These are phyloP conservation scores for Mellivora capensis DNA, from an alignment of 2,113 vertebrate genomes.

Conservation along the genomic window DNA sequence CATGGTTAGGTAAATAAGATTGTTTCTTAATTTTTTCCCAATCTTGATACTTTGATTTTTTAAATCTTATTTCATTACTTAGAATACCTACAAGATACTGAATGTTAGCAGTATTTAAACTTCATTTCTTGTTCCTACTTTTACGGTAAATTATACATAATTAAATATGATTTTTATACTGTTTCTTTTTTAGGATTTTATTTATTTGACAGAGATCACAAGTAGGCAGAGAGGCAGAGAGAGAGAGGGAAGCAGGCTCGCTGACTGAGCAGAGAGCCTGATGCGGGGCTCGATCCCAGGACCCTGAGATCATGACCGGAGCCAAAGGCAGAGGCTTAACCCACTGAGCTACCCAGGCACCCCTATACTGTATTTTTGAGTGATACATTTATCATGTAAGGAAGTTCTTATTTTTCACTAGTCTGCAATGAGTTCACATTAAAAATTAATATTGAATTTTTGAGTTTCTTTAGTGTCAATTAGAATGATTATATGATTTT, in stretches of 20 bases:
- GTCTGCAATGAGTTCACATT: not conserved
- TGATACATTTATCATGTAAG: not conserved
- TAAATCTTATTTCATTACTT: not conserved
- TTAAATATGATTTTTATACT: not conserved
- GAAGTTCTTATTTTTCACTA: not conserved
- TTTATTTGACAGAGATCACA: too few relatives aligned
- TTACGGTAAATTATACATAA: not conserved
- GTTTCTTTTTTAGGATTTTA: too few relatives aligned
- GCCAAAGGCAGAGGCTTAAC: too few relatives aligned
- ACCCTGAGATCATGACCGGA: too few relatives aligned
- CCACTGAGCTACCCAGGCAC: too few relatives aligned
- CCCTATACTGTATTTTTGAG: not conserved
- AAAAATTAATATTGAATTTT: not conserved
- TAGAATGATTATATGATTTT: not conserved
- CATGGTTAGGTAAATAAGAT: not conserved
- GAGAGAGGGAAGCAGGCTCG: too few relatives aligned
- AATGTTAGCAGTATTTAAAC: not conserved
- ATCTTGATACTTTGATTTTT: not conserved
- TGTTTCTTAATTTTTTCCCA: not conserved
- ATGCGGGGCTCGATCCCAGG: too few relatives aligned
- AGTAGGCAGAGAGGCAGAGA: too few relatives aligned
- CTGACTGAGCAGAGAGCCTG: too few relatives aligned
- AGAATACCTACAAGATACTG: not conserved
- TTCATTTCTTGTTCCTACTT: not conserved
- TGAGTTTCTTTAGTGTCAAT: not conserved